Evolutionary conservation across 1,140 invertebrate species (phyloP), one percentile per base, ranked within the genome.

Genomic region (Cephus cinctus): DNA sequence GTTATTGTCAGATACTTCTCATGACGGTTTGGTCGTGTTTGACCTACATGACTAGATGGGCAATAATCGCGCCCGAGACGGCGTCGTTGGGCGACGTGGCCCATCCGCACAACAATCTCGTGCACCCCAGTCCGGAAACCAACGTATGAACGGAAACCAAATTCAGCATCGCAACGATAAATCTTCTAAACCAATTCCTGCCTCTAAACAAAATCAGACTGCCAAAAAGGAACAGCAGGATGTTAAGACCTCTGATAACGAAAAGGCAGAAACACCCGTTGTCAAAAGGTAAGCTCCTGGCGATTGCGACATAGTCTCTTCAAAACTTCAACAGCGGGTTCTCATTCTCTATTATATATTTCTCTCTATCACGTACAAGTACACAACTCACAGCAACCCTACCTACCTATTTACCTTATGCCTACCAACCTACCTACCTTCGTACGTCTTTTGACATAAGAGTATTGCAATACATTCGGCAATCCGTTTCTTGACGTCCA

Each of bases 101-200:
- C 73, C 63, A 63, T 69, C 69, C 57, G 57, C 64, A 68, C 69
- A 70, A 71, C 69, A 71, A 65, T 73, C 69, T 73, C 73, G 72
- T 74, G 62, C 66, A 57, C 54, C 59, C 66, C 67, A 70, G 65
- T 75, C 72, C 63, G 74, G 71, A 68, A 73, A 68, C 63, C 74
- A 77, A 67, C 75, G 73, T 73, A 71, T 70, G 67, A 74, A 75
- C 65, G 75, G 75, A 71, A 76, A 72, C 69, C 74, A 75, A 77
- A 75, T 59, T 67, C 72, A 75, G 57, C 70, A 73, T 71, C 75
- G 73, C 71, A 77, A 70, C 72, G 73, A 77, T 73, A 76, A 76
- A 69, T 71, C 73, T 73, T 76, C 73, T 74, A 77, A 77, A 77
- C 56, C 70, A 68, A 76, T 65, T 76, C 63, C 71, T 67, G 67